A percentile compares a stretch with the other conserved stretches of the same genome.
phyloP scores from a whole-genome alignment of 2,888 invertebrate genomes.

The Antheraea assamensis region DNA sequence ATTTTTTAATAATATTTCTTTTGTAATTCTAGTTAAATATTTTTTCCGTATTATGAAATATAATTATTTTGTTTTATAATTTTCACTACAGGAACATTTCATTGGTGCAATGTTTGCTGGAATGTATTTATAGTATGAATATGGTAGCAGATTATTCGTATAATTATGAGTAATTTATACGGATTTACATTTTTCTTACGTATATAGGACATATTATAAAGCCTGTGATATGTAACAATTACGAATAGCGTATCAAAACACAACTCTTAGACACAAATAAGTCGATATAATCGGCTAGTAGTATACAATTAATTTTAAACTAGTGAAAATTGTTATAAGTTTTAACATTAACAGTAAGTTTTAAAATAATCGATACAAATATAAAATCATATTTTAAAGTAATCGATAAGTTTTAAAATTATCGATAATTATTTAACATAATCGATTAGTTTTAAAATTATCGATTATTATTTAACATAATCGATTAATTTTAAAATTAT shows the following conservation, averaged over 20 bases:
- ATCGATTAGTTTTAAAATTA: neutral
- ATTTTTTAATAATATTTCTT: neutral
- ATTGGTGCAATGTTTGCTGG: neutral
- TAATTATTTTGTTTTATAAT: neutral
- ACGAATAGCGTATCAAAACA: conserved; percentile 20
- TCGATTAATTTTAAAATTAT: neutral
- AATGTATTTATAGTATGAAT: neutral
- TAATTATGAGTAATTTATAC: too few relatives aligned
- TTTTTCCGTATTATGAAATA: neutral
- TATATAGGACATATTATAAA: conserved; percentile 19
- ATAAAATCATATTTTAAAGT: neutral
- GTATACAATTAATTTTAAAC: conserved; percentile 3
- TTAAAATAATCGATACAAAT: neutral
- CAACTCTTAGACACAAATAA: conserved; percentile 17
- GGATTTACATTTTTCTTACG: neutral
- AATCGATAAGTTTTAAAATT: neutral
- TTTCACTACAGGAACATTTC: neutral
- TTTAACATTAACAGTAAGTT: neutral
- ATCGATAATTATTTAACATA: neutral
- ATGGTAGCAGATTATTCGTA: neutral
- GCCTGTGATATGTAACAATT: conserved; percentile 38
- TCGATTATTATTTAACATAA: neutral
- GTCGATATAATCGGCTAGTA: conserved; percentile 24
- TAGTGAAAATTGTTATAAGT: neutral
- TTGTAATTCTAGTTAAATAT: too few relatives aligned